A percentile compares a stretch with the other conserved stretches of the same genome.
Conservation (phyloP, 2,797 vertebrate species). For the Pseudopleuronectes americanus region DNA sequence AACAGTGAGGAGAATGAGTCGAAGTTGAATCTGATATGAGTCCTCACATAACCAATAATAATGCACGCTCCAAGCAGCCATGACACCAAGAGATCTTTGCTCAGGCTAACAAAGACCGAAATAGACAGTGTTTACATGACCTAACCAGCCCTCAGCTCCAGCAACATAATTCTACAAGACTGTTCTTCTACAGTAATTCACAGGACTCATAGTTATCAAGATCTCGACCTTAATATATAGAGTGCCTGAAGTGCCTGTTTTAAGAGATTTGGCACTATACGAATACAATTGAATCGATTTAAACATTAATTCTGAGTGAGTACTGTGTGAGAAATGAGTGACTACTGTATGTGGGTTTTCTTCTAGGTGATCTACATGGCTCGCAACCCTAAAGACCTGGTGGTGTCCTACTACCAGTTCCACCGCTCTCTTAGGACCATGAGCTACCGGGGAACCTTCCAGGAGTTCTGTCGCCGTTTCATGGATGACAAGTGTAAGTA, state of each 20-base stretch:
- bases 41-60: neutral
- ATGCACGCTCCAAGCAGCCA: neutral
- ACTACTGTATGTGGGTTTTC: neutral
- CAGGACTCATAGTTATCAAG: too few relatives aligned
- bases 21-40: neutral
- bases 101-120: too few relatives aligned
- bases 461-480: slow-evolving; percentile 97
- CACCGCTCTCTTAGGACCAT: slow-evolving; percentile 97
- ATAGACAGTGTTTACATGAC: too few relatives aligned
- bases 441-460: slow-evolving; percentile 99
- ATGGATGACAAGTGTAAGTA: slow-evolving; percentile 96
- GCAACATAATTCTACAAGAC: neutral
- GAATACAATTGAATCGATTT: too few relatives aligned
- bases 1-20: neutral
- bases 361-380: slow-evolving; percentile 98
- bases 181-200: too few relatives aligned
- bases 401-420: slow-evolving; percentile 98
- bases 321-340: too few relatives aligned
- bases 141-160: too few relatives aligned
- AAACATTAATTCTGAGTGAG: too few relatives aligned
- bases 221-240: too few relatives aligned
- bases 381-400: slow-evolving; percentile 98
- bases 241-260: too few relatives aligned
- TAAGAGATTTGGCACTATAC: too few relatives aligned
- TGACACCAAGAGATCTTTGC: neutral